phyloP scores from a whole-genome alignment of 2,797 vertebrate genomes.

The Aeoliscus strigatus region DNA sequence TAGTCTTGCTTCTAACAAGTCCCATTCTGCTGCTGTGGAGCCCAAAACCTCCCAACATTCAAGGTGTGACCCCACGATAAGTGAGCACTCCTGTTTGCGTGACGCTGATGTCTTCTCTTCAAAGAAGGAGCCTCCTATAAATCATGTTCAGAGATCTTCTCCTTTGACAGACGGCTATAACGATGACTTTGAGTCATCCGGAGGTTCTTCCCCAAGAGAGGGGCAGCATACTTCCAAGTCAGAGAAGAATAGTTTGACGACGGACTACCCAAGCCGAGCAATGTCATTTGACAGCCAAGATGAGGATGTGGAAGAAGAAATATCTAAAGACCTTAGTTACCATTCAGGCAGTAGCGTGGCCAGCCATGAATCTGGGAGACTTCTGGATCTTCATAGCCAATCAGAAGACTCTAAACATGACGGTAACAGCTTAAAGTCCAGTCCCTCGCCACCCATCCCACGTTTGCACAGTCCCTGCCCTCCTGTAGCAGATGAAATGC shows the following conservation, averaged over 20 bases:
- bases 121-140: conserved; percentile 57
- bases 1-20: conserved; percentile 17
- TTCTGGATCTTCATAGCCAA: conserved; percentile 74
- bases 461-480: conserved; percentile 29
- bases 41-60: conserved; percentile 40
- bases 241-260: conserved; percentile 29
- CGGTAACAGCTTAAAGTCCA: conserved; percentile 40
- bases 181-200: conserved; percentile 78
- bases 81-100: conserved; percentile 55
- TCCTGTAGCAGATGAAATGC: conserved; percentile 72
- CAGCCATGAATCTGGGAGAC: conserved; percentile 64
- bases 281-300: conserved; percentile 67
- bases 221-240: conserved; percentile 35
- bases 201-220: conserved; percentile 54
- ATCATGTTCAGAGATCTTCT: conserved; percentile 31
- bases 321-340: conserved; percentile 79
- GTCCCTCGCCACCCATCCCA: conserved; percentile 45
- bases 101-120: conserved; percentile 69
- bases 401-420: conserved; percentile 63
- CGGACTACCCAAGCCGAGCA: conserved; percentile 38
- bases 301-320: conserved; percentile 74
- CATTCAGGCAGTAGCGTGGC: conserved; percentile 64
- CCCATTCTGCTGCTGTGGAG: conserved; percentile 41
- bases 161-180: conserved; percentile 51
- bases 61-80: conserved; percentile 40